Base-by-base conservation (phyloP, 2,888 invertebrate species). In the Cosmorhoe ocellata region DNA sequence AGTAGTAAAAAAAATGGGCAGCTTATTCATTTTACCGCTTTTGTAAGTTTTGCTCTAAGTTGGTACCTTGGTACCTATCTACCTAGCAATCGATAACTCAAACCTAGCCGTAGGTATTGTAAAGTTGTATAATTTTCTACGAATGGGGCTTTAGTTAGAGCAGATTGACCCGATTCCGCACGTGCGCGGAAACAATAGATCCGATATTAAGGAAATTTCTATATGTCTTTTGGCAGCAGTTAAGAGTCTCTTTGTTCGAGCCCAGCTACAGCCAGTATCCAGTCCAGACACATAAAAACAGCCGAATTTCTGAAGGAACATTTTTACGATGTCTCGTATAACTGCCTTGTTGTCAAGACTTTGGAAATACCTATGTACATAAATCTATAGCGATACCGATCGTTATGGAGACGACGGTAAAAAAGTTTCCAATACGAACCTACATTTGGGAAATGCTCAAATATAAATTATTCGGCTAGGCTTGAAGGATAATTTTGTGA, bases 221-320 rank as follows among this genome's bases (percentile, higher is more conserved):
- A 84, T 82, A 81, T 76, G 71, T 67, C 73, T 70, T 55, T 70
- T 67, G 67, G 69, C 65, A 73, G 74, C 74, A 71, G 81, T 81
- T 78, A 79, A 80, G 77, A 69, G 74, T 68, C 67, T 76, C 83
- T 82, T 84, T 84, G 84, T 84, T 70, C 72, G 18, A 18, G 18
- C 18, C 18, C 18, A 18, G 56, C n/a, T n/a, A n/a, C n/a, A n/a
- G n/a, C n/a, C n/a, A n/a, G n/a, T n/a, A n/a, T n/a, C n/a, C n/a
- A 62, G 61, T 78, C 81, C 83, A 84, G 84, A 84, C 85, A 79
- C 79, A 84, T 84, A 84, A 86, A 52, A 53, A 48, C 47, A 66
- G 64, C 71, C 74, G 67, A 81, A 81, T 75, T 76, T 76, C 69
- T 56, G 64, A 73, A 63, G 68, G 64, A 70, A 64, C 66, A 60